Percentiles rank a stretch among this genome's conserved stretches.
Conservation (phyloP, 2,797 vertebrate species). For the Melanotaenia trifasciata region DNA sequence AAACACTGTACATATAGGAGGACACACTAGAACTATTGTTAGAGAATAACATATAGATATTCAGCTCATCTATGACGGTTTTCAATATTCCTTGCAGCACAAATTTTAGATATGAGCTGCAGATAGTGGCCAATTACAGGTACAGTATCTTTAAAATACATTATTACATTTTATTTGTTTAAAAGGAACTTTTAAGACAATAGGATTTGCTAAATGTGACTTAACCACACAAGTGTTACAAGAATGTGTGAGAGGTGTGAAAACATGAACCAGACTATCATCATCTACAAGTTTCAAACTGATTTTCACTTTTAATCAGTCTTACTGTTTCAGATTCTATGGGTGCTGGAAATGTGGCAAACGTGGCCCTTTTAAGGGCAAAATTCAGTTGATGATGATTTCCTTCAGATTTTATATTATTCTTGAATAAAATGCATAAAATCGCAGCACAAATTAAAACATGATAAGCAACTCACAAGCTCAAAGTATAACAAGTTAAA, state of each 20-base stretch:
- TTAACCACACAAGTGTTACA: background rate
- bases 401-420: too few species aligned
- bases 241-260: constrained; percentile 17
- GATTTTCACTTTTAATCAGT: background rate
- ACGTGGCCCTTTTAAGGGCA: too few species aligned
- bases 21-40: background rate
- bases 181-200: background rate
- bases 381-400: too few species aligned
- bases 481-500: background rate
- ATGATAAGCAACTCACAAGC: background rate
- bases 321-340: background rate
- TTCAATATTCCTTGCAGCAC: too few species aligned
- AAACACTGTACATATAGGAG: background rate
- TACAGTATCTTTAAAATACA: background rate
- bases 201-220: background rate
- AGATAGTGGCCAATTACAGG: background rate
- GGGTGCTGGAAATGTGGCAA: too few species aligned
- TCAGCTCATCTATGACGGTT: too few species aligned
- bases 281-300: background rate
- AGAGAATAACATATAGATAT: too few species aligned
- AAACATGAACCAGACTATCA: background rate
- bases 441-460: background rate
- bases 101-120: too few species aligned
- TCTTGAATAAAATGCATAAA: background rate
- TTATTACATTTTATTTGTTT: background rate